A percentile compares a stretch with the other conserved stretches of the same genome.
Evolutionary conservation across 2,113 vertebrate genomes (phyloP).

Genomic region (Regulus satrapa): DNA sequence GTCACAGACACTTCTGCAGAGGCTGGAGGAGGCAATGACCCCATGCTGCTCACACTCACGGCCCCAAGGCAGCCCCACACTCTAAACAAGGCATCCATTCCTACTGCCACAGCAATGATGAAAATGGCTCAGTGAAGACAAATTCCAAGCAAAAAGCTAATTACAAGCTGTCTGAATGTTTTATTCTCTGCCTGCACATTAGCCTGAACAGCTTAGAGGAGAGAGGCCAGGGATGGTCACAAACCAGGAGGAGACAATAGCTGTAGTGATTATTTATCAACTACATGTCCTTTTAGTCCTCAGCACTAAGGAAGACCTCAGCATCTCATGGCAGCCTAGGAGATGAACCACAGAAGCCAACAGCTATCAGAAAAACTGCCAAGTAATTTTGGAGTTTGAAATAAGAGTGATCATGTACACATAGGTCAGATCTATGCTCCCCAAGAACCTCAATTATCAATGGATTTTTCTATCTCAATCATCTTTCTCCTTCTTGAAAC

Average conservation of each 20-base stretch:
- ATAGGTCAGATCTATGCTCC: background rate
- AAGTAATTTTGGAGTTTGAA: background rate
- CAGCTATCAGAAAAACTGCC: background rate
- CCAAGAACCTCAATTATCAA: background rate
- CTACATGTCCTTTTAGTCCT: background rate
- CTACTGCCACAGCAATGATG: background rate
- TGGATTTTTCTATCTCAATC: background rate
- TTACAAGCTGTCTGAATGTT: background rate
- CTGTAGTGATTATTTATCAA: background rate
- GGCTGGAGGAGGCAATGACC: background rate
- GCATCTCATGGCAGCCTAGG: background rate
- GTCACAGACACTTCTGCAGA: background rate
- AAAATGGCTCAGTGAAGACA: background rate
- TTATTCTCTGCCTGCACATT: background rate
- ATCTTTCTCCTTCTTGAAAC: background rate
- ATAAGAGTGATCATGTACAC: background rate
- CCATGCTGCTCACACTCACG: background rate
- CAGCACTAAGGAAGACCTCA: background rate
- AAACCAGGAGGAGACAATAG: background rate
- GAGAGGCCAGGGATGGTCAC: background rate
- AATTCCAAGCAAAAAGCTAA: background rate
- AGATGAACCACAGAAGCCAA: background rate
- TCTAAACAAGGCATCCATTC: background rate
- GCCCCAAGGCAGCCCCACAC: background rate
- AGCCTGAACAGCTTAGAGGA: background rate